Base-by-base conservation (phyloP, 1,140 invertebrate genomes). In the Zaprionus africanus region DNA sequence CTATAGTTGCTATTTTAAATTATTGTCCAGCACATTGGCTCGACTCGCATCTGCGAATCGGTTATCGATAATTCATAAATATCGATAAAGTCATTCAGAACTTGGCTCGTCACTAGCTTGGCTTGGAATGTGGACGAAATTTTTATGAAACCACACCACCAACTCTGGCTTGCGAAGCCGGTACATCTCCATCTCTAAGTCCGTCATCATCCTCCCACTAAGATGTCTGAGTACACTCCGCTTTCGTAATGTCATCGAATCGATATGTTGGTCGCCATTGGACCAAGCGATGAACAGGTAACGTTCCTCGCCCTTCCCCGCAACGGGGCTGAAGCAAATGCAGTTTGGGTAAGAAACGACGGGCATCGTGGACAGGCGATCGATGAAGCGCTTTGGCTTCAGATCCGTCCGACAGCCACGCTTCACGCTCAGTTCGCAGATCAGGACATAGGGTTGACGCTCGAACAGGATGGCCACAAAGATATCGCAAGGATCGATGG, bases 391-490 rank as follows among this genome's bases (percentile, higher is more conserved):
- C 4, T 61, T 0, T 0, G 80, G 69, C 1, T 24, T 7, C 19
- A 65, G 24, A 24, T 41, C 24, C 4, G 15, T 1, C 9, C 3
- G 5, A 2, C 1, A 57, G 12, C 9, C 2, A 2, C 4, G 36
- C 15, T 0, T 36, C 0, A 15, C 9, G 15, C 4, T 0, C 13
- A 79, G 17, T 2, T 51, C 6, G 9, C 51, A 66, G 13, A 82
- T 41, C n/a, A 79, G 26, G 0, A 79, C 66, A 34, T 76, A 82
- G 12, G 76, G 64, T 9, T 46, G 53, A 15, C 36, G 13, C 49
- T 67, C 61, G 28, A 83, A 82, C 34, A 76, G 54, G 43, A 72
- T 26, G 1, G 81, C 76, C 41, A 83, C 36, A 9, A 65, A 72
- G 9, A 58, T 1, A 17, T 65, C 59, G 1, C 49, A 7, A 0